These are phyloP conservation scores for Beris morrisii DNA, from an alignment of 2,888 invertebrate species.

Conservation along the genomic window DNA sequence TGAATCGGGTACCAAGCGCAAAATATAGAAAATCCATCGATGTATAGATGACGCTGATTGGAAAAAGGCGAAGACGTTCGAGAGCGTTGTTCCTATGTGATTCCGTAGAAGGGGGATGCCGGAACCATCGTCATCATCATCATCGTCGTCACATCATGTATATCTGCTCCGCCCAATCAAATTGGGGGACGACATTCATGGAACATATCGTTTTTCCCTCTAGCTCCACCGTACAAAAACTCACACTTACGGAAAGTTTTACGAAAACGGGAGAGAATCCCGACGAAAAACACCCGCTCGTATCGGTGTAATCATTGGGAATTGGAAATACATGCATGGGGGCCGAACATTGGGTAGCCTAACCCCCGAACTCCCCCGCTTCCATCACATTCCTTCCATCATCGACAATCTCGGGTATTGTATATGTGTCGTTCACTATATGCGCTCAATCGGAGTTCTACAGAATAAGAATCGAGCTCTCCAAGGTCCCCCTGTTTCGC, in stretches of 20 bases:
- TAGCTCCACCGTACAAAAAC: slow-evolving; percentile 23
- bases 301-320: slow-evolving; percentile 31
- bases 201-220: slow-evolving; percentile 31
- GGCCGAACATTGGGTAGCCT: neutral
- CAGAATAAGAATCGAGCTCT: no score
- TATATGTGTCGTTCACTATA: no score
- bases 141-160: slow-evolving; percentile 23
- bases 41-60: slow-evolving; percentile 40
- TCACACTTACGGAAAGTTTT: slow-evolving; percentile 16
- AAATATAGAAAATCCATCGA: slow-evolving; percentile 39
- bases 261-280: slow-evolving; percentile 14
- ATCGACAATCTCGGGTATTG: no score
- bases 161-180: slow-evolving; percentile 39
- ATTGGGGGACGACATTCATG: slow-evolving; percentile 35
- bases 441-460: no score
- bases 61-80: slow-evolving; percentile 37
- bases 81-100: slow-evolving; percentile 3
- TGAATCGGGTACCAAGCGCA: neutral
- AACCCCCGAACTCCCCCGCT: no score
- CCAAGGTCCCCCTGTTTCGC: no score
- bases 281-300: slow-evolving; percentile 24
- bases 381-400: no score
- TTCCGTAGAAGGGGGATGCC: neutral
- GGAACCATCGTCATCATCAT: slow-evolving; percentile 16
- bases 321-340: slow-evolving; percentile 31